Evolutionary conservation across 2,113 vertebrate species (phyloP).

Genomic region (Chaenogobius annularis): DNA sequence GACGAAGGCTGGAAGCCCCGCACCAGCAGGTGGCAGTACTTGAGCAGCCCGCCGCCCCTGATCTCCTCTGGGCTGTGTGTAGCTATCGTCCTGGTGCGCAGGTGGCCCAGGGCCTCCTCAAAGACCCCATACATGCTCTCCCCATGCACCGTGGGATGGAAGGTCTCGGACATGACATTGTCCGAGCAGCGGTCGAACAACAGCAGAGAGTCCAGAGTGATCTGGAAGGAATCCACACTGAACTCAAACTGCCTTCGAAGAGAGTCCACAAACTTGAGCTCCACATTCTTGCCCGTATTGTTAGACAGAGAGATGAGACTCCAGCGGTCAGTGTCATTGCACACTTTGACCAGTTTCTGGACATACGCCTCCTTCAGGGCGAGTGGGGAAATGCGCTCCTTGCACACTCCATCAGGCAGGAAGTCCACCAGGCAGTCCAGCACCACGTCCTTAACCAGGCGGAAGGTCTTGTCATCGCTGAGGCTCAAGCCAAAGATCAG

Average conservation of each 20-base stretch:
- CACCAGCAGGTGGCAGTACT: constrained; percentile 94
- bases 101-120: constrained; percentile 85
- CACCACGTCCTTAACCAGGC: constrained; percentile 89
- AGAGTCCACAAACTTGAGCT: constrained; percentile 90
- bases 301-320: constrained; percentile 94
- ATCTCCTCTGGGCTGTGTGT: constrained; percentile 92
- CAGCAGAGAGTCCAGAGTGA: constrained; percentile 89
- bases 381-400: constrained; percentile 86
- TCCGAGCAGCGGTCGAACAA: constrained; percentile 88
- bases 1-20: constrained; percentile 85
- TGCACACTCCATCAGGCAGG: constrained; percentile 86
- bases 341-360: constrained; percentile 96
- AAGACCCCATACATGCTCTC: constrained; percentile 95
- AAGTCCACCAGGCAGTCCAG: constrained; percentile 93
- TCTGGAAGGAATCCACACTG: constrained; percentile 93
- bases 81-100: constrained; percentile 84
- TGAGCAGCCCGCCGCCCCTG: constrained; percentile 89
- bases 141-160: constrained; percentile 89
- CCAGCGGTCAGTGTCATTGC: constrained; percentile 91
- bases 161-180: constrained; percentile 88
- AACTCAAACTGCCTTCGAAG: constrained; percentile 91
- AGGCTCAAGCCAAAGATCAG: constrained; percentile 88
- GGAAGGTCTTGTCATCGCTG: constrained; percentile 83
- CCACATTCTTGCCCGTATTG: constrained; percentile 92
- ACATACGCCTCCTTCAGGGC: constrained; percentile 92